A percentile compares a stretch with the other conserved stretches of the same genome.
phyloP scores from a whole-genome alignment of 2,888 invertebrate genomes.

The Melieria picta region DNA sequence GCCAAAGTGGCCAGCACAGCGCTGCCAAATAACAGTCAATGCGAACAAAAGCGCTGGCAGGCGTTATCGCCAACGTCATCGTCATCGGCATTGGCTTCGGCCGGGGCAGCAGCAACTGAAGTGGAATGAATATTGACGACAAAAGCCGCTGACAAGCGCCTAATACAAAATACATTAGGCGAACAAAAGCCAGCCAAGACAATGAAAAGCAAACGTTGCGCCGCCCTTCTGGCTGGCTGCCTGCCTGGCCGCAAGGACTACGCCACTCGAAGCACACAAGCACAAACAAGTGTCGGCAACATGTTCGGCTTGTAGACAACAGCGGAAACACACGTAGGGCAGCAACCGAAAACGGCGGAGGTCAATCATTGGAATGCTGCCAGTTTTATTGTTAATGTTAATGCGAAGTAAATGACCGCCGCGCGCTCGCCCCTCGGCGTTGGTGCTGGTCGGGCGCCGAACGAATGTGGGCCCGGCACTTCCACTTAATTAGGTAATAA shows the following conservation, averaged over 20 bases:
- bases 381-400: slow-evolving; percentile 48
- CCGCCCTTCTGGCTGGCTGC: slow-evolving; percentile 1
- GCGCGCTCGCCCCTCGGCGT: background rate
- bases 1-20: too few relatives aligned
- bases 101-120: background rate
- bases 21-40: too few relatives aligned
- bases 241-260: background rate
- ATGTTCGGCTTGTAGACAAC: background rate
- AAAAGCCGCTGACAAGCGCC: background rate
- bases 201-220: background rate
- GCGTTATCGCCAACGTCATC: too few relatives aligned
- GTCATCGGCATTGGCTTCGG: background rate
- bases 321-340: slow-evolving; percentile 27
- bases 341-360: too few relatives aligned
- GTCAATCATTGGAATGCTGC: slow-evolving; percentile 55
- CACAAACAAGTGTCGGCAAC: background rate
- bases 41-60: too few relatives aligned
- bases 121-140: slow-evolving; percentile 26
- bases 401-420: slow-evolving; percentile 37
- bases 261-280: background rate
- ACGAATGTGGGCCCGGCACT: slow-evolving; percentile 55
- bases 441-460: slow-evolving; percentile 3
- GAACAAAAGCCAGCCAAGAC: background rate
- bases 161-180: background rate
- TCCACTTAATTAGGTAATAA: slow-evolving; percentile 67